Percentiles rank a stretch among this genome's conserved stretches.
Conservation (phyloP, 2,888 invertebrate genomes). For the Carterocephalus palaemon region DNA sequence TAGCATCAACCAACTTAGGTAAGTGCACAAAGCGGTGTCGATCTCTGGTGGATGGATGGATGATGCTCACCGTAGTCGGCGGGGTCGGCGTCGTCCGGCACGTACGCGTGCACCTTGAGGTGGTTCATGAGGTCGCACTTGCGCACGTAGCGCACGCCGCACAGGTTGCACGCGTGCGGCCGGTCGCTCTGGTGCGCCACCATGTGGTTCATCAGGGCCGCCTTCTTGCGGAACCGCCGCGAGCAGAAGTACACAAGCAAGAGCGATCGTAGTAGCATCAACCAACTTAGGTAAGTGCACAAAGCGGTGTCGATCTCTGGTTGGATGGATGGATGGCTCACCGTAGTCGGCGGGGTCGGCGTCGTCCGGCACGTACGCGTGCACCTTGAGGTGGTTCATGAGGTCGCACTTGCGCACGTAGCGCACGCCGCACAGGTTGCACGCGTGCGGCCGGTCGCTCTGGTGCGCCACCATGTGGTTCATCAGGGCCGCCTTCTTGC, state of each 20-base stretch:
- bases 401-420: conserved; percentile 89
- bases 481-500: conserved; percentile 90
- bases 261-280: too few species aligned
- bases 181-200: conserved; percentile 91
- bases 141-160: too few species aligned
- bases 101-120: conserved; percentile 88
- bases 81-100: conserved; percentile 80
- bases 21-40: too few species aligned
- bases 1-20: too few species aligned
- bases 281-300: too few species aligned
- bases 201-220: conserved; percentile 91
- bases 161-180: conserved; percentile 88
- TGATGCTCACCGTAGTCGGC: conserved; percentile 63
- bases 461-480: conserved; percentile 93
- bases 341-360: conserved; percentile 74
- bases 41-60: not conserved
- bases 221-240: conserved; percentile 89
- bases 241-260: conserved; percentile 93
- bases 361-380: conserved; percentile 86
- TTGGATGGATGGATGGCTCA: conserved; percentile 32
- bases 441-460: conserved; percentile 88
- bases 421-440: conserved; percentile 89
- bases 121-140: conserved; percentile 90
- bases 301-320: too few species aligned
- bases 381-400: conserved; percentile 89